phyloP scores from a whole-genome alignment of 2,113 vertebrate species.

The Malurus alboscapulatus region DNA sequence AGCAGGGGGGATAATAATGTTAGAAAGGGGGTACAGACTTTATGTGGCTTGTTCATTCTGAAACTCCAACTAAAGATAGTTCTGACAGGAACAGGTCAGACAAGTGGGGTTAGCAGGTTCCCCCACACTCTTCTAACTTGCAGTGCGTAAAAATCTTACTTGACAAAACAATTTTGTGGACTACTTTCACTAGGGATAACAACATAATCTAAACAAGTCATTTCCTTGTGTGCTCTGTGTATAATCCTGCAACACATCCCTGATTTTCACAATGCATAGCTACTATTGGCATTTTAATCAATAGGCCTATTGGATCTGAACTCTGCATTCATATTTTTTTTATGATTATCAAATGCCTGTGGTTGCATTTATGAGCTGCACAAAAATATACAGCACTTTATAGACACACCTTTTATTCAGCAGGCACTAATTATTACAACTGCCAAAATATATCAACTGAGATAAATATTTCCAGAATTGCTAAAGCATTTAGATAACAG shows the following conservation, averaged over 20 bases:
- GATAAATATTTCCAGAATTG: background rate
- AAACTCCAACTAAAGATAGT: constrained; percentile 27
- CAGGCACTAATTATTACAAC: background rate
- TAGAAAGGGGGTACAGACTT: constrained; percentile 43
- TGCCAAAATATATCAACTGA: background rate
- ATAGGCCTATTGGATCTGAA: background rate
- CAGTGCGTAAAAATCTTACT: background rate
- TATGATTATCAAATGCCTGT: background rate
- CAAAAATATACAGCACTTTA: background rate
- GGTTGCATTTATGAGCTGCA: background rate
- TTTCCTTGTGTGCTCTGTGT: background rate
- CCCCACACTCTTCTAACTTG: constrained; percentile 12
- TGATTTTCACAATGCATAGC: background rate
- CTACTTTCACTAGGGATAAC: background rate
- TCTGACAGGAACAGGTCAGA: constrained; percentile 5
- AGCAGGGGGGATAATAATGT: constrained; percentile 67
- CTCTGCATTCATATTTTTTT: background rate
- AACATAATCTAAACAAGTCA: constrained; percentile 17
- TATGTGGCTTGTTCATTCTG: background rate
- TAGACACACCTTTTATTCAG: background rate
- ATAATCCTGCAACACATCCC: constrained; percentile 7
- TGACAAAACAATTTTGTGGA: constrained; percentile 19
- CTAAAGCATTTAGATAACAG: background rate
- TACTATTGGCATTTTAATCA: background rate
- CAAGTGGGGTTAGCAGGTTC: constrained; percentile 31